These are phyloP conservation scores for Terrapene triunguis DNA, from an alignment of 2,113 vertebrate genomes.

Conservation along the genomic window DNA sequence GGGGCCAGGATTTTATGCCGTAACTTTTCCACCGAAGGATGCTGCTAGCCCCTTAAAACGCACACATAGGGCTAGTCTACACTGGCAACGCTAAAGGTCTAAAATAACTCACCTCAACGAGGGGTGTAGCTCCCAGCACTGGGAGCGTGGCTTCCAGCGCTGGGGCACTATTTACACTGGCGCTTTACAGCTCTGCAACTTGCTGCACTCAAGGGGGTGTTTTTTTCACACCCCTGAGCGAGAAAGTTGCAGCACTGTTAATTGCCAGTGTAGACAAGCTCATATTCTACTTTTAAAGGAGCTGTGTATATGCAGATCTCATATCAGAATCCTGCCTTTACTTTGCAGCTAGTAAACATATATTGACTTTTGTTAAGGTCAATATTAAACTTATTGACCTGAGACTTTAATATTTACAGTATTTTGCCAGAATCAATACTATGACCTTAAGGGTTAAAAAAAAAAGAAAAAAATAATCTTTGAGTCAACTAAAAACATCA, in stretches of 20 bases:
- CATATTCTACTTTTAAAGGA: neutral
- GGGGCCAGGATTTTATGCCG: accelerated
- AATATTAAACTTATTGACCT: slow-evolving; percentile 69
- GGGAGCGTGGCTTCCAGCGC: too few species aligned
- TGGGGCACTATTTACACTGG: too few species aligned
- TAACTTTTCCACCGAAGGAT: neutral
- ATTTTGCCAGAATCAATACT: slow-evolving; percentile 69
- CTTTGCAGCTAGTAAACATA: slow-evolving; percentile 54
- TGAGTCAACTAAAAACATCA: slow-evolving; percentile 49
- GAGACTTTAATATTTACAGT: slow-evolving; percentile 67
- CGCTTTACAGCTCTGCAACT: too few species aligned
- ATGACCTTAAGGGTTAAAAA: slow-evolving; percentile 48
- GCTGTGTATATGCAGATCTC: neutral
- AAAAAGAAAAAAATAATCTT: slow-evolving; percentile 4
- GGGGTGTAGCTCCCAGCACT: too few species aligned
- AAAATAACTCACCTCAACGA: too few species aligned
- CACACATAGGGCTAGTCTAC: neutral
- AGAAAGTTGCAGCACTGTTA: too few species aligned
- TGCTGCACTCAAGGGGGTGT: too few species aligned
- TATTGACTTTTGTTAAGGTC: slow-evolving; percentile 52
- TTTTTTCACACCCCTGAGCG: too few species aligned
- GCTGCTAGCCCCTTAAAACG: neutral
- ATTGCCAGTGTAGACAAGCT: too few species aligned
- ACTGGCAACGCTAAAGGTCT: too few species aligned
- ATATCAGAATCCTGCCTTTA: neutral